Percentiles rank a stretch among this genome's conserved stretches.
Conservation (phyloP, 2,888 invertebrate species). For the Micoletzkya japonica region DNA sequence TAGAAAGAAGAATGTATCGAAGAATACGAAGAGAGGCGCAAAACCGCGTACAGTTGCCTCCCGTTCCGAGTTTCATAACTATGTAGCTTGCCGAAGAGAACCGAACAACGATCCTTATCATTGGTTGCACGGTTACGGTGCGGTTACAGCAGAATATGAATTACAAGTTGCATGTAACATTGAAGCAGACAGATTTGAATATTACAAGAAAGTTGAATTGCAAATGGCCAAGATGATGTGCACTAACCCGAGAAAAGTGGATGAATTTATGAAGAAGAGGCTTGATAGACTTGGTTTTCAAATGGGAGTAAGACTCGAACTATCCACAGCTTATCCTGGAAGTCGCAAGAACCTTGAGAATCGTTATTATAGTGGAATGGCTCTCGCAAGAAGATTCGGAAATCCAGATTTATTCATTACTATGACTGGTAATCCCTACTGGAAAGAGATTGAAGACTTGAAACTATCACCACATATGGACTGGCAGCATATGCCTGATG, state of each 20-base stretch:
- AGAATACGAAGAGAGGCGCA: not conserved
- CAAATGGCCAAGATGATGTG: too few relatives aligned
- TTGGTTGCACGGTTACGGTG: too few relatives aligned
- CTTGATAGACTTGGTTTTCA: not conserved
- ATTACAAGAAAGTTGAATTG: too few relatives aligned
- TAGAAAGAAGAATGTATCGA: too few relatives aligned
- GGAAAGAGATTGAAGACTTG: constrained; percentile 49
- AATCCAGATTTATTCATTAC: constrained; percentile 57
- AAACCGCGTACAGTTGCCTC: too few relatives aligned
- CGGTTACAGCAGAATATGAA: too few relatives aligned
- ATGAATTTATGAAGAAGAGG: constrained; percentile 1
- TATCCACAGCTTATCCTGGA: constrained; percentile 41
- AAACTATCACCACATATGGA: constrained; percentile 35
- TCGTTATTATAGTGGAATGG: constrained; percentile 48
- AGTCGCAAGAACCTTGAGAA: constrained; percentile 60
- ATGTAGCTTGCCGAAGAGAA: too few relatives aligned
- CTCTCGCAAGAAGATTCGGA: constrained; percentile 44
- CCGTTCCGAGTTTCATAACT: too few relatives aligned
- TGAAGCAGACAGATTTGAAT: too few relatives aligned
- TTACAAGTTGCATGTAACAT: too few relatives aligned
- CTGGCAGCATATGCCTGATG: constrained; percentile 44
- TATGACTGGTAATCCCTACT: constrained; percentile 62
- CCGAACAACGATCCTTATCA: too few relatives aligned
- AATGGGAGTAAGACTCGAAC: not conserved
- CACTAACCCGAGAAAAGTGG: not conserved